Base-by-base conservation (phyloP, 2,888 invertebrate species). In the Noctua fimbriata region DNA sequence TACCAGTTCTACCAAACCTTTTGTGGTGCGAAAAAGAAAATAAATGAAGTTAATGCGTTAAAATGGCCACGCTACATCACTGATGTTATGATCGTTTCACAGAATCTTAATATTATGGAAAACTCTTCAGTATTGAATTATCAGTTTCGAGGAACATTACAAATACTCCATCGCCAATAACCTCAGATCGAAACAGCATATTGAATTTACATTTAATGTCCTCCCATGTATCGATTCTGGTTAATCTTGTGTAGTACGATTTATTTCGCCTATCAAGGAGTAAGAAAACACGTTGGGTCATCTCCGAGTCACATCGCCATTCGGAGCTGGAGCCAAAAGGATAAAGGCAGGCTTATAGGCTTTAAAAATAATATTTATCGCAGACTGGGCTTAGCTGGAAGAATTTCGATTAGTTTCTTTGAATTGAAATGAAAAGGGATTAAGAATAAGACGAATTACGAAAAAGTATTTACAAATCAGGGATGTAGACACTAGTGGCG, bases 271-370 rank as follows among this genome's bases (percentile, higher is more conserved):
- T 58, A 83, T 78, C 63, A 14, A 14, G 28, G 47, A 72, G 63
- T 76, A 73, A 77, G 69, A 72, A 87, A 80, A 80, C 81, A 47
- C 67, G 81, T 49, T 41, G 55, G 85, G 85, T 85, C 85, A 85
- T 87, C 87, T 76, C 14, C 18, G 65, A 81, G 85, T 87, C 69
- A 24, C 69, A 81, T 85, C 81, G 55, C 41, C 60, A 49, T 84
- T 75, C n/a, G 49, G 18, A 36, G 32, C 18, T 44, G 55, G 28
- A 14, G 32, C 28, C 67, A 63, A 49, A 16, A 24, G 16, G n/a
- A 14, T 67, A 66, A 14, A 75, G 10, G 2, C 52, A 36, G 10
- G 67, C 41, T 80, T 80, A 44, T 16, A 69, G 67, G 28, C 60
- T 28, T 41, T 76, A 72, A 74, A 87, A 84, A 32, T 70, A 28